Evolutionary conservation across 2,888 invertebrate species (phyloP), one percentile per base, ranked within the genome.

Genomic region (Abrostola tripartita): DNA sequence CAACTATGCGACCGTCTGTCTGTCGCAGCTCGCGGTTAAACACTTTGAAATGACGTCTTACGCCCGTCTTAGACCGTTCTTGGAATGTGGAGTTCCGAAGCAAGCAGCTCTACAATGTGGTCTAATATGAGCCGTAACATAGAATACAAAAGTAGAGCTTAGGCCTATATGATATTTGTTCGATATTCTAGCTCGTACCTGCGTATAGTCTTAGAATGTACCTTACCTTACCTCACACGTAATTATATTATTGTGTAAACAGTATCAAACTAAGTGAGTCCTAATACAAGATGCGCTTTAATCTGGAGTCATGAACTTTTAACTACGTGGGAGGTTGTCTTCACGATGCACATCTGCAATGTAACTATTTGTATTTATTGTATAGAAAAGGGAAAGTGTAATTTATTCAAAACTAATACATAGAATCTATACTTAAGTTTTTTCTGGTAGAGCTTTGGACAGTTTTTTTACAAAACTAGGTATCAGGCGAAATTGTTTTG

Each of bases 31-130:
- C 44, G 44, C 44, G 14, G 14, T 24, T 14, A 47, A 24, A 47
- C 24, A 47, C 44, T 47, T 47, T 47, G 44, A 47, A 47, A 47
- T 24, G 44, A 47, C 9, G 44, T 47, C 44, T 47, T 47, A 47
- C 44, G 44, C 14, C 44, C 14, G 44, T 24, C 24, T 24, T 14
- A 24, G 14, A 24, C 44, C 14, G 44, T 24, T 47, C 44, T 14
- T 14, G 14, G 44, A 47, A 24, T 24, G 44, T 47, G 14, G 14
- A 47, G 14, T 47, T 47, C 24, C 14, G 24, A 14, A 47, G 44
- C 44, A 12, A 47, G 44, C 44, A 12, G 44, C 44, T 47, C 8
- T 47, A 47, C 44, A 47, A 47, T 47, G 44, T 47, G 24, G 44
- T 24, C 44, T 14, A 47, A 47, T 47, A 47, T n/a, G n/a, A n/a